Conservation (phyloP, 1,140 invertebrate genomes). For the Macrocentrus cingulum region DNA sequence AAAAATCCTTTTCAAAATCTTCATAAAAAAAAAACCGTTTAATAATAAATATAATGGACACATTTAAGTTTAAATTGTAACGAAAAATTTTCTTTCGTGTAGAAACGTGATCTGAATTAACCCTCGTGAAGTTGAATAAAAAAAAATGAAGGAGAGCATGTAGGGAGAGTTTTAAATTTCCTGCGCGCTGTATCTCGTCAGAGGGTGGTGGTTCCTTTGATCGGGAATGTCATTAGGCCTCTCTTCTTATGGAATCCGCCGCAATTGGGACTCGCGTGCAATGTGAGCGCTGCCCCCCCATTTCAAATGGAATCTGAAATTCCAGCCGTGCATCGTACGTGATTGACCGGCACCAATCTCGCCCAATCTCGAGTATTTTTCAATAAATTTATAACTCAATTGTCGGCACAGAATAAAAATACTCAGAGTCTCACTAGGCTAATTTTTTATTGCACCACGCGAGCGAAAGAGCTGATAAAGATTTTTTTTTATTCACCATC, state of each 20-base stretch:
- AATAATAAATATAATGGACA: too few species aligned
- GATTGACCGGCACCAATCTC: slow-evolving; percentile 20
- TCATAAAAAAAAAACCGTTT: too few species aligned
- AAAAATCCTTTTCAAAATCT: too few species aligned
- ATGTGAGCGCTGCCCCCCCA: neutral
- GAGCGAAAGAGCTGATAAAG: too few species aligned
- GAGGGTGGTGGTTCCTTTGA: slow-evolving; percentile 44
- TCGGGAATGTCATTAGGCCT: slow-evolving; percentile 48
- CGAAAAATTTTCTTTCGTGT: slow-evolving; percentile 26
- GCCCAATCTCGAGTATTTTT: slow-evolving; percentile 9
- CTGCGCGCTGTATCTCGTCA: slow-evolving; percentile 37
- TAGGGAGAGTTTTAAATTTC: slow-evolving; percentile 52
- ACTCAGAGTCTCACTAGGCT: neutral
- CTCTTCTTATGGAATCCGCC: slow-evolving; percentile 26
- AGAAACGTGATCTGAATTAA: slow-evolving; percentile 52
- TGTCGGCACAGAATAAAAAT: slow-evolving; percentile 1
- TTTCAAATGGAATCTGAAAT: slow-evolving; percentile 20
- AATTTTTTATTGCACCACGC: neutral
- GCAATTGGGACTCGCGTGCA: slow-evolving; percentile 24
- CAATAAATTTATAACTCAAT: slow-evolving; percentile 26
- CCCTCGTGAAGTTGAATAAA: slow-evolving; percentile 40
- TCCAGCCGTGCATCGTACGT: slow-evolving; percentile 18
- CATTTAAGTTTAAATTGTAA: too few species aligned
- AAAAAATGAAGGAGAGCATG: slow-evolving; percentile 4
- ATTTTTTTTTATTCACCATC: too few species aligned